Percentiles rank a stretch among this genome's conserved stretches.
phyloP scores from a whole-genome alignment of 2,888 invertebrate genomes.

The Calameuta pallipes region DNA sequence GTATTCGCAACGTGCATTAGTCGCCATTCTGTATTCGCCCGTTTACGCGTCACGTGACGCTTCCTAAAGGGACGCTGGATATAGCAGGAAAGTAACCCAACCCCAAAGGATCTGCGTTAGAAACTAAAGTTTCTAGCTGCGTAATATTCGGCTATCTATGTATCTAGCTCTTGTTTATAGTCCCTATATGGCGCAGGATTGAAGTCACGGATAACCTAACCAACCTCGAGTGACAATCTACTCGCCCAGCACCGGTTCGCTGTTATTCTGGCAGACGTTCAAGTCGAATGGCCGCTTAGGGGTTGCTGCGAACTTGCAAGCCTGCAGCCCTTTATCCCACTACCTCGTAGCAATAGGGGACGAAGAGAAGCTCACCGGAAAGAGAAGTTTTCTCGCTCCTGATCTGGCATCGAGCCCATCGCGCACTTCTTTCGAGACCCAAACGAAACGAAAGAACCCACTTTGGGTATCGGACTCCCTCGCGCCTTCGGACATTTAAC shows the following conservation, averaged over 20 bases:
- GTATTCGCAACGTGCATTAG: slow-evolving; percentile 35
- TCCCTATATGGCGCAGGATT: slow-evolving; percentile 23
- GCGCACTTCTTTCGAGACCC: slow-evolving; percentile 25
- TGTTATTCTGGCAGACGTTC: slow-evolving; percentile 51
- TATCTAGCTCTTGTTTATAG: slow-evolving; percentile 41
- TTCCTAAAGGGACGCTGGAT: background rate
- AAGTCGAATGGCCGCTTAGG: slow-evolving; percentile 43
- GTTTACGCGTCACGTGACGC: background rate
- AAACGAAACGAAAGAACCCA: slow-evolving; percentile 35
- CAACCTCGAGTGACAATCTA: slow-evolving; percentile 27
- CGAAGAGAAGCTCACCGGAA: slow-evolving; percentile 26
- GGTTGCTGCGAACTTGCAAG: slow-evolving; percentile 26
- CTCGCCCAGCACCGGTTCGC: slow-evolving; percentile 26
- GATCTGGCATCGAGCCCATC: slow-evolving; percentile 50
- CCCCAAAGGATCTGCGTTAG: background rate
- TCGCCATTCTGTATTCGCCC: background rate
- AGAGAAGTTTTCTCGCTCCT: slow-evolving; percentile 45
- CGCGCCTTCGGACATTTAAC: background rate
- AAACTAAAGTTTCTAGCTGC: background rate
- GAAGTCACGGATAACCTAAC: slow-evolving; percentile 14
- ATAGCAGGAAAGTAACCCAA: background rate
- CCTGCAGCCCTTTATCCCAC: background rate
- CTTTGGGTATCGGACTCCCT: slow-evolving; percentile 10
- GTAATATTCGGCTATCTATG: background rate
- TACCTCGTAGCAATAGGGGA: background rate